Base-by-base conservation (phyloP, 2,113 vertebrate genomes). In the Apodemus sylvaticus region DNA sequence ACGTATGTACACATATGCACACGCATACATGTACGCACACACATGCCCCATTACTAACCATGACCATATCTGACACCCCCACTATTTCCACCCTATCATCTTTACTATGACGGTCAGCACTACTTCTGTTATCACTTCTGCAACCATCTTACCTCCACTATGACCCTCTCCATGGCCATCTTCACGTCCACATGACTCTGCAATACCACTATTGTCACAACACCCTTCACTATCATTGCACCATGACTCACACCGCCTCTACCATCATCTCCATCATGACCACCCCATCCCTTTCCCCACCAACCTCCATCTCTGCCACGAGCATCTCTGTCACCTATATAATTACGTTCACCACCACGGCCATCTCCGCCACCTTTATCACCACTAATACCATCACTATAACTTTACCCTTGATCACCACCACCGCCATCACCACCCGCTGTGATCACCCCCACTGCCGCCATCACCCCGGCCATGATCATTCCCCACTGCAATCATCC, bases 361-460 rank as follows among this genome's bases (percentile, higher is more conserved):
- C 7, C 89, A 13, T n/a, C 36, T 14, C 20, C 22, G 1, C n/a
- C 31, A 4, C 29, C 29, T 19, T 1, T 39, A 22, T 34, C 19
- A n/a, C 19, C 71, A 45, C 7, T 6, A 39, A n/a, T n/a, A n/a
- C n/a, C 14, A 3, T 7, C 20, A 22, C 24, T 9, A 26, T 17
- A 12, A 7, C 4, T 22, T 1, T 10, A 22, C 48, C 1, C 24
- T 4, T 34, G 42, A 14, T 2, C 31, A 31, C 10, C 58, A 19
- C 7, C 60, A 62, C 22, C 1, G 58, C 5, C 19, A 13, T 36
- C 48, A 36, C 0, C 13, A n/a, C 19, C 34, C 0, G 34, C 62
- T 1, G 22, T 60, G 1, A 12, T 36, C 48, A 36, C 0, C 13
- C 19, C 34, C 3, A 48, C n/a, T n/a, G n/a, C 83, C 3, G 16